phyloP scores from a whole-genome alignment of 2,797 vertebrate genomes.

The Scleropages formosus region DNA sequence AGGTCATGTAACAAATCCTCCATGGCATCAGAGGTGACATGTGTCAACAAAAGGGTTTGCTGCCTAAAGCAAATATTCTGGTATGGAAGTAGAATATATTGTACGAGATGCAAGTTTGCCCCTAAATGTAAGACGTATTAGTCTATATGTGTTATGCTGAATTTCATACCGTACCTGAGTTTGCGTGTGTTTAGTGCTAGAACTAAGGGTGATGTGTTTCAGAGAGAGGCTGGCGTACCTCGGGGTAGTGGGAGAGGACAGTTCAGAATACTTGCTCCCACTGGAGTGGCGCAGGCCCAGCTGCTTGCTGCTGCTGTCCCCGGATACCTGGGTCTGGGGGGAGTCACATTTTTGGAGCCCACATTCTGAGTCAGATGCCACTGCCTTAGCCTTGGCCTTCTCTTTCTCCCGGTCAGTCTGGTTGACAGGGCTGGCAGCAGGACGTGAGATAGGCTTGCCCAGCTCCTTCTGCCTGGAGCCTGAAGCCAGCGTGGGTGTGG shows the following conservation, averaged over 20 bases:
- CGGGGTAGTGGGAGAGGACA: conserved; percentile 83
- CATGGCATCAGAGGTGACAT: no score
- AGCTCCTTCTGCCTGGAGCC: conserved; percentile 67
- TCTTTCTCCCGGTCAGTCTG: conserved; percentile 96
- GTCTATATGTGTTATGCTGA: no score
- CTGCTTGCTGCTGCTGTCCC: conserved; percentile 75
- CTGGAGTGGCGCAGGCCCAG: conserved; percentile 74
- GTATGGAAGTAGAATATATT: no score
- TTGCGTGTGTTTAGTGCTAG: no score
- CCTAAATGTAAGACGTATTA: no score
- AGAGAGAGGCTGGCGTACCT: conserved; percentile 67
- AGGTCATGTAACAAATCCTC: no score
- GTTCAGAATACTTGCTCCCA: conserved; percentile 81
- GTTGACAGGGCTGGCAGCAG: conserved; percentile 79
- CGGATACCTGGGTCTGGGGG: conserved; percentile 61
- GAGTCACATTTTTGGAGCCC: conserved; percentile 60
- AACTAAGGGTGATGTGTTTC: neutral
- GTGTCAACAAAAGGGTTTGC: no score
- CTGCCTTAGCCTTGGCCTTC: conserved; percentile 92
- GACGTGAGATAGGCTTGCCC: conserved; percentile 54
- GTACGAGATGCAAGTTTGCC: no score
- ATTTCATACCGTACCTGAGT: no score
- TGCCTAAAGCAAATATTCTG: no score
- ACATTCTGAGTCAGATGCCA: conserved; percentile 79
- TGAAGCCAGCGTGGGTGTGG: conserved; percentile 60